Evolutionary conservation across 2,888 invertebrate species (phyloP), one percentile per base, ranked within the genome.

Genomic region (Pandemis corylana): DNA sequence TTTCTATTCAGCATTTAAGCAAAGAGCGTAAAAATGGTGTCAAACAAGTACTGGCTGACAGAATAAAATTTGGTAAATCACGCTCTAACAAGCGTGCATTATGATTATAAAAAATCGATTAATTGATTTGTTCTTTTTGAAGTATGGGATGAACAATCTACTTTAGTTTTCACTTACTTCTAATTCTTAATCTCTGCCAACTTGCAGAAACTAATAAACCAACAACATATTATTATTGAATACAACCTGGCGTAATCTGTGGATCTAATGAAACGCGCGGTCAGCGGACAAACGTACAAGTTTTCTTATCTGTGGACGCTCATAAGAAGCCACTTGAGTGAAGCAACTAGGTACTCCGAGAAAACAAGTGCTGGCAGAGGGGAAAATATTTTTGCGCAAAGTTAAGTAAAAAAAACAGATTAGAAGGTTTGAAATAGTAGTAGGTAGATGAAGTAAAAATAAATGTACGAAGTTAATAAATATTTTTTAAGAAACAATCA

Each of bases 271-370:
- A 82, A 81, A 82, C 69, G 81, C 76, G 77, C 77, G 85, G 87
- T 89, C 90, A 90, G 91, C 90, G 90, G 91, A 87, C 87, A 86
- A 85, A 77, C 83, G 84, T 75, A 77, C 84, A 89, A 91, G 84
- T 91, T 90, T 89, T 89, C 90, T 91, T 92, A 92, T 92, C 93
- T 89, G 73, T 72, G 75, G 79, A 87, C 87, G 85, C 85, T 90
- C 88, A 89, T 90, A 89, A 90, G 88, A 84, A 88, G 82, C 41
- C 87, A 86, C 88, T 89, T 83, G 82, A 83, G 80, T 82, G 83
- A 83, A 79, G 77, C 78, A 72, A 78, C 82, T 81, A 1, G 20
- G 20, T 20, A 82, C 66, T 62, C 68, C 76, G 75, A 61, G 28
- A 68, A 68, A 66, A 61, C n/a, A n/a, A 46, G 53, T 36, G 64